Evolutionary conservation across 2,888 invertebrate genomes (phyloP).

Genomic region (Teleiodes luculella): DNA sequence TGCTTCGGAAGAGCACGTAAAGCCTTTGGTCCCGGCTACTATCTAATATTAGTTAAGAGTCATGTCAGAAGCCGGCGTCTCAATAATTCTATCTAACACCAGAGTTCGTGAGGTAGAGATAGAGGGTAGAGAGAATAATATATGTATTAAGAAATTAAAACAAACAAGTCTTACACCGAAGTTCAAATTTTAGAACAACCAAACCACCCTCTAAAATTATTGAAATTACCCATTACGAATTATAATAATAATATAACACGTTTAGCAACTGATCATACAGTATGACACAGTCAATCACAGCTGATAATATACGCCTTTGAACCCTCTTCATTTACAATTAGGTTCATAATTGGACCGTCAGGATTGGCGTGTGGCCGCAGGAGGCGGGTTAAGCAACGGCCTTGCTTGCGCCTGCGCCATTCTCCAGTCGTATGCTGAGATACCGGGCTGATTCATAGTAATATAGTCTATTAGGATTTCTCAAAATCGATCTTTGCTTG

Average conservation of each 20-base stretch:
- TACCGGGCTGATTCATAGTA: neutral
- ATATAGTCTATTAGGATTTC: neutral
- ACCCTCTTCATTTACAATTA: neutral
- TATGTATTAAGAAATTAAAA: neutral
- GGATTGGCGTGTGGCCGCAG: neutral
- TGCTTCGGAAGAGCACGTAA: neutral
- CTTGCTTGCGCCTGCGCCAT: slow-evolving; percentile 57
- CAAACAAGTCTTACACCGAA: neutral
- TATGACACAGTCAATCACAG: neutral
- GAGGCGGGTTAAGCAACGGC: slow-evolving; percentile 40
- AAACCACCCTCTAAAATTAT: too few relatives aligned
- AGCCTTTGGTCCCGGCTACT: too few relatives aligned
- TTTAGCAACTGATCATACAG: neutral
- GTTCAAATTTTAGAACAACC: too few relatives aligned
- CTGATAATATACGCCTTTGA: neutral
- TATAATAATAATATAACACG: neutral
- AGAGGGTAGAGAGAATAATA: too few relatives aligned
- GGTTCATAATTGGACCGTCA: neutral
- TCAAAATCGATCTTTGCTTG: too few relatives aligned
- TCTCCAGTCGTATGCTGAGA: slow-evolving; percentile 39
- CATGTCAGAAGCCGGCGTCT: too few relatives aligned
- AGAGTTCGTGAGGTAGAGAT: too few relatives aligned
- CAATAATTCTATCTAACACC: too few relatives aligned
- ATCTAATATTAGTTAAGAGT: too few relatives aligned
- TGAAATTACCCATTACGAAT: neutral